A percentile compares a stretch with the other conserved stretches of the same genome.
Conservation (phyloP, 2,797 vertebrate genomes). For the Oophaga sylvatica region DNA sequence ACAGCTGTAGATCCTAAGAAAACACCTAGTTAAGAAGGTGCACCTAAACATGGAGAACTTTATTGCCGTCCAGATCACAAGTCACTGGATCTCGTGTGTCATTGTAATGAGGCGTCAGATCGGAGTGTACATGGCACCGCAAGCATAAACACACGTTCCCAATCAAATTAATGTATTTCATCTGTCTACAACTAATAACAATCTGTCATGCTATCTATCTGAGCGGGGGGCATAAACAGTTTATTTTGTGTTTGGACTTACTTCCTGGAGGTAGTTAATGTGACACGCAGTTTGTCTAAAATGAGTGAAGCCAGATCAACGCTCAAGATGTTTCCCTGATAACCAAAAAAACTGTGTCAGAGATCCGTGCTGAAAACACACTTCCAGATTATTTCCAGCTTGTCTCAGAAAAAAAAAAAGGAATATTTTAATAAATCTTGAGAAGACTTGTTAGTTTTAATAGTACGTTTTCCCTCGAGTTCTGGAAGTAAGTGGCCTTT, state of each 20-base stretch:
- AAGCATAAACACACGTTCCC: constrained; percentile 80
- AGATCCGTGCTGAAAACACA: constrained; percentile 71
- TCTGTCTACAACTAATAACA: constrained; percentile 83
- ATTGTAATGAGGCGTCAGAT: constrained; percentile 71
- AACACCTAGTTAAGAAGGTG: not conserved
- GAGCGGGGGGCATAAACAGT: constrained; percentile 91
- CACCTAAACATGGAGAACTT: not conserved
- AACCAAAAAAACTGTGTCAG: constrained; percentile 84
- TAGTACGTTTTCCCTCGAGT: too few relatives aligned
- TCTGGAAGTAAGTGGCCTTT: not conserved
- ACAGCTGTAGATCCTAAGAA: not conserved
- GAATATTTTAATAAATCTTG: constrained; percentile 16
- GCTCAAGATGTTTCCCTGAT: constrained; percentile 93
- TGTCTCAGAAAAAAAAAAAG: not conserved
- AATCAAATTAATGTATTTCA: constrained; percentile 83
- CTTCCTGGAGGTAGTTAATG: constrained; percentile 94
- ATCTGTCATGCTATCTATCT: constrained; percentile 89
- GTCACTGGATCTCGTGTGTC: constrained; percentile 70
- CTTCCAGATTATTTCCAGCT: constrained; percentile 68
- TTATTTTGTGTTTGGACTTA: constrained; percentile 97
- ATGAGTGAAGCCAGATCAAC: constrained; percentile 95
- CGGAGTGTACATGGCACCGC: constrained; percentile 72
- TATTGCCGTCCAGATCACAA: constrained; percentile 68
- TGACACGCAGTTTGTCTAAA: constrained; percentile 93
- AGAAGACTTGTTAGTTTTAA: not conserved